Percentiles rank a stretch among this genome's conserved stretches.
phyloP scores from a whole-genome alignment of 2,797 vertebrate genomes.

The Chaetophractus vellerosus region DNA sequence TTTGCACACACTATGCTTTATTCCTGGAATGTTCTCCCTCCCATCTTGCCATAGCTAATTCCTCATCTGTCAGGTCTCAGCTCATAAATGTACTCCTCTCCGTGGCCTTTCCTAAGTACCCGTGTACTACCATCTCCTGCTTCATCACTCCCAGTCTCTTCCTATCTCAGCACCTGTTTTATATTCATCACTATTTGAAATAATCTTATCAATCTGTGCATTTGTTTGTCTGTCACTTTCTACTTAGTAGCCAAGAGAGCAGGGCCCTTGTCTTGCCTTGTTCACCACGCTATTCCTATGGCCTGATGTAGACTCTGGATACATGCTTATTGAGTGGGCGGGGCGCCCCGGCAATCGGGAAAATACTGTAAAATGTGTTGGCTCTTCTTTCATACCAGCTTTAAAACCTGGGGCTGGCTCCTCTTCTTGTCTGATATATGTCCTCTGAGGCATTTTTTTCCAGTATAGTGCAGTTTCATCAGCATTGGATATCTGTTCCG shows the following conservation, averaged over 20 bases:
- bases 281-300: background rate
- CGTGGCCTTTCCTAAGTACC: background rate
- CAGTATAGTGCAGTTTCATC: too few species aligned
- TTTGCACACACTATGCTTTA: too few species aligned
- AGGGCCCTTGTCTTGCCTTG: background rate
- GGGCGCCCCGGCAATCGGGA: too few species aligned
- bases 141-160: background rate
- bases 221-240: background rate
- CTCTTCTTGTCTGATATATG: too few species aligned
- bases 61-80: background rate
- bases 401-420: too few species aligned
- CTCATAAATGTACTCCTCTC: background rate
- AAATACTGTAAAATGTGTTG: too few species aligned
- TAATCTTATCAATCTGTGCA: background rate
- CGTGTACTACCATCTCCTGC: background rate
- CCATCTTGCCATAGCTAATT: background rate
- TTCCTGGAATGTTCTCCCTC: background rate
- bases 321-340: background rate
- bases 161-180: background rate
- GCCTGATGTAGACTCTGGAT: background rate
- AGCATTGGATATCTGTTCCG: too few species aligned
- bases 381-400: too few species aligned
- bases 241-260: background rate
- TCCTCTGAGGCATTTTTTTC: too few species aligned
- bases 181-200: background rate